phyloP scores from a whole-genome alignment of 2,888 invertebrate genomes.

The Drosophila longiperda region DNA sequence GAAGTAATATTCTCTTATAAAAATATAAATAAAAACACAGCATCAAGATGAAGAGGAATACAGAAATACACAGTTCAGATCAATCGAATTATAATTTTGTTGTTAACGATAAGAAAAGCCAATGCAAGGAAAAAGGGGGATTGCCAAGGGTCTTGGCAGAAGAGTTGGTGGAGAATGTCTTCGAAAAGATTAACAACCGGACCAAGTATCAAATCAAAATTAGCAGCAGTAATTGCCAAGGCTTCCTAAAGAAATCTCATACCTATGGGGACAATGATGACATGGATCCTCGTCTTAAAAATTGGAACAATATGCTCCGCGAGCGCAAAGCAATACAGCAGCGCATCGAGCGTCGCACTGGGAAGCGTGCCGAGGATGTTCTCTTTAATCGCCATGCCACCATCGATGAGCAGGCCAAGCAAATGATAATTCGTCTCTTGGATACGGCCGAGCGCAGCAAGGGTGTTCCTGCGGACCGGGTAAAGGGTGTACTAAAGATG shows the following conservation, averaged over 20 bases:
- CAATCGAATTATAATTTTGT: slow-evolving; percentile 12
- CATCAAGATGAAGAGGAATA: slow-evolving; percentile 9
- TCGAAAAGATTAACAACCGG: slow-evolving; percentile 16
- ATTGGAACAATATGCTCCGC: slow-evolving; percentile 67
- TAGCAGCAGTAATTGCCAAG: slow-evolving; percentile 19
- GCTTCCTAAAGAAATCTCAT: neutral
- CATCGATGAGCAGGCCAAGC: slow-evolving; percentile 71
- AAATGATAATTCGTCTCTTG: slow-evolving; percentile 68
- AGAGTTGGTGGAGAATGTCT: slow-evolving; percentile 33
- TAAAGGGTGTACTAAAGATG: slow-evolving; percentile 21
- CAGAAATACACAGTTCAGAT: neutral
- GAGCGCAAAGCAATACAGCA: slow-evolving; percentile 55
- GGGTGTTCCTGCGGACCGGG: slow-evolving; percentile 3
- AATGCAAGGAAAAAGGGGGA: neutral
- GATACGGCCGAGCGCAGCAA: slow-evolving; percentile 69
- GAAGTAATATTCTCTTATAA: neutral
- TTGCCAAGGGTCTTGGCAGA: slow-evolving; percentile 10
- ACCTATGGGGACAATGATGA: slow-evolving; percentile 49
- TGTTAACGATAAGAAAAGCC: neutral
- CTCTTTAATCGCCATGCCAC: slow-evolving; percentile 76
- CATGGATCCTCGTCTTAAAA: slow-evolving; percentile 71
- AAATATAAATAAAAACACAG: neutral
- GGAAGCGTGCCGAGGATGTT: slow-evolving; percentile 67
- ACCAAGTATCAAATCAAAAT: neutral
- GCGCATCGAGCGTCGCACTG: slow-evolving; percentile 61